Conservation (phyloP, 2,113 vertebrate species). For the Anguilla japonica region DNA sequence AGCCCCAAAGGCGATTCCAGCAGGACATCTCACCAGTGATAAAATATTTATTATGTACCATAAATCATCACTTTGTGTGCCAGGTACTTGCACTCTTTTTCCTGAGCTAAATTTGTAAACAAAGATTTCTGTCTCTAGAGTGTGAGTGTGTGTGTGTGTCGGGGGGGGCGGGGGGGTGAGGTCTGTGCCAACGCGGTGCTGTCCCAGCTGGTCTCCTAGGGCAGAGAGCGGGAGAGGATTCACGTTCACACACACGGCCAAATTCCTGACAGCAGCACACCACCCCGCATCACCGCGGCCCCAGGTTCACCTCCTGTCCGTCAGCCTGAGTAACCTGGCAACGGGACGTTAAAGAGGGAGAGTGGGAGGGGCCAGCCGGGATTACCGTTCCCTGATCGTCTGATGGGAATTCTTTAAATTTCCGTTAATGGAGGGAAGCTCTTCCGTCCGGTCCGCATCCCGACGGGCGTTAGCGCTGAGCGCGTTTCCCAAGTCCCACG, state of each 20-base stretch:
- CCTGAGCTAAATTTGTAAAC: no score
- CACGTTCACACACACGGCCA: not conserved
- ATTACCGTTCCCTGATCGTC: conserved; percentile 8
- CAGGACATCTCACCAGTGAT: not conserved
- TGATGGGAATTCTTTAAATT: conserved; percentile 5
- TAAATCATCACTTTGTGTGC: no score
- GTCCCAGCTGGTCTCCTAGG: not conserved
- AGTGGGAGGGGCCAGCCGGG: not conserved
- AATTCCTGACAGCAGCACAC: not conserved
- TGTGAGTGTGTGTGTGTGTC: no score
- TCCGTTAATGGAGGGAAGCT: not conserved
- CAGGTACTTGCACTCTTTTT: no score
- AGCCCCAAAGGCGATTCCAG: not conserved
- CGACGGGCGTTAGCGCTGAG: not conserved
- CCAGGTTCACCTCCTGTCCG: not conserved
- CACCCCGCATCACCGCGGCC: not conserved
- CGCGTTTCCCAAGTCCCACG: not conserved
- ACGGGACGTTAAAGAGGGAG: not conserved
- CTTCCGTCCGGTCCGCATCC: not conserved
- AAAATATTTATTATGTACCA: no score
- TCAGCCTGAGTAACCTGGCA: not conserved
- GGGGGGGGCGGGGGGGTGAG: not conserved
- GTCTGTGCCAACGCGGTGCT: not conserved
- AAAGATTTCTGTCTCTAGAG: no score
- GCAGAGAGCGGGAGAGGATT: not conserved